phyloP scores from a whole-genome alignment of 1,140 invertebrate species.

The Sminthurides bifidus region DNA sequence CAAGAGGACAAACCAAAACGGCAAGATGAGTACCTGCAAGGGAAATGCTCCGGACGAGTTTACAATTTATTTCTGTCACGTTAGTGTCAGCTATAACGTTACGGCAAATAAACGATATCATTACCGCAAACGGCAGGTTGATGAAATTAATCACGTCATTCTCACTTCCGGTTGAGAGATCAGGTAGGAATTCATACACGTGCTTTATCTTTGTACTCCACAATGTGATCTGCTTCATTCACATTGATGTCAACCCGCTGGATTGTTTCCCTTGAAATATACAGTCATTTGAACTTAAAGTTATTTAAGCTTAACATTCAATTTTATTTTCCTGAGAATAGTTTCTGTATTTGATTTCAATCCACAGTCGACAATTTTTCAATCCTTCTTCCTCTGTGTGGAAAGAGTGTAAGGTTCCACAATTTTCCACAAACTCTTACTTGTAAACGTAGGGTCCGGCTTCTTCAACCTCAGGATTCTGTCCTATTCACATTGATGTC shows the following conservation, averaged over 20 bases:
- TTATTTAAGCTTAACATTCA: too few species aligned
- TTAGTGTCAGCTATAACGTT: too few species aligned
- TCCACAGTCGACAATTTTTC: neutral
- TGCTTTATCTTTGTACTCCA: neutral
- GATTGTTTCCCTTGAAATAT: neutral
- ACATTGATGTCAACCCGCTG: neutral
- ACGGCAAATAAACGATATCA: neutral
- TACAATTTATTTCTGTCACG: too few species aligned
- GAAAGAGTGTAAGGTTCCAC: too few species aligned
- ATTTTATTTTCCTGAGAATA: too few species aligned
- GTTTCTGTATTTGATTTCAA: too few species aligned
- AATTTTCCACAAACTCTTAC: neutral
- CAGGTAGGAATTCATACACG: neutral
- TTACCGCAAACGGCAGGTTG: neutral
- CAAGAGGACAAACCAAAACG: too few species aligned
- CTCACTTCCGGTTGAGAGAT: neutral
- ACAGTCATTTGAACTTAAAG: neutral
- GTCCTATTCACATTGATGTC: neutral
- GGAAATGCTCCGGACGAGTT: too few species aligned
- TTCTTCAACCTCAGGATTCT: neutral
- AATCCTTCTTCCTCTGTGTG: neutral
- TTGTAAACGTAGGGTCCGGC: neutral
- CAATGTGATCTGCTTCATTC: too few species aligned
- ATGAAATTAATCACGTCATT: constrained; percentile 2
- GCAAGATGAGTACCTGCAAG: too few species aligned